Base-by-base conservation (phyloP, 2,113 vertebrate genomes). In the Callopanchax toddi region DNA sequence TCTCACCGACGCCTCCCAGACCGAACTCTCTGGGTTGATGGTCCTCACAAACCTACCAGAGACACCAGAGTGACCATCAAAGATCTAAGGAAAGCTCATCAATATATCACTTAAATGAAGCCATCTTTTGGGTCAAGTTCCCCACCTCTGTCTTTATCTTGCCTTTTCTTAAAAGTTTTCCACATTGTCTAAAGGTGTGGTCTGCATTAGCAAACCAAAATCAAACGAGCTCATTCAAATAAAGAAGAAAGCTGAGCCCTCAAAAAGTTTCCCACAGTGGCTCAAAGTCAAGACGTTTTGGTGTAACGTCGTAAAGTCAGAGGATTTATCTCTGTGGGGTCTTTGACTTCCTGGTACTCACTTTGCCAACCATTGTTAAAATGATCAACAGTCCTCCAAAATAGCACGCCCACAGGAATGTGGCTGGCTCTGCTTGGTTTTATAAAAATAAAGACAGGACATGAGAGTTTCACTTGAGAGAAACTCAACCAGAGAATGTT, bases 391-490 rank as follows among this genome's bases (percentile, higher is more conserved):
- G 63, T 55, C 67, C 62, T 70, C 67, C 45, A 67, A 74, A 85
- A 83, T 76, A 83, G 79, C 64, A 67, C 57, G 66, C 67, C 78
- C 81, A 42, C 74, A 82, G 83, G 82, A 85, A 86, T 85, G 54
- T 40, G 57, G 40, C 54, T 78, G 32, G 36, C 69, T 78, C 68
- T 76, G 48, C 40, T 80, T 62, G 62, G 51, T 60, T 81, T 70
- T 40, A 50, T 58, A 54, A 79, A 79, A 86, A 82, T 76, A 81
- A 72, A 82, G 45, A 64, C 11, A 71, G 68, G 63, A 82, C 78
- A 78, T 52, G 34, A 68, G 36, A 54, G 57, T 49, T 46, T 62
- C 46, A 61, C n/a, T 26, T 44, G 16, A 9, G 11, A 57, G 40
- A 58, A 56, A 50, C 11, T 6, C 15, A 54, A 45, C 3, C 25